A percentile compares a stretch with the other conserved stretches of the same genome.
Conservation (phyloP, 2,797 vertebrate species). For the Gephyroberyx darwinii region DNA sequence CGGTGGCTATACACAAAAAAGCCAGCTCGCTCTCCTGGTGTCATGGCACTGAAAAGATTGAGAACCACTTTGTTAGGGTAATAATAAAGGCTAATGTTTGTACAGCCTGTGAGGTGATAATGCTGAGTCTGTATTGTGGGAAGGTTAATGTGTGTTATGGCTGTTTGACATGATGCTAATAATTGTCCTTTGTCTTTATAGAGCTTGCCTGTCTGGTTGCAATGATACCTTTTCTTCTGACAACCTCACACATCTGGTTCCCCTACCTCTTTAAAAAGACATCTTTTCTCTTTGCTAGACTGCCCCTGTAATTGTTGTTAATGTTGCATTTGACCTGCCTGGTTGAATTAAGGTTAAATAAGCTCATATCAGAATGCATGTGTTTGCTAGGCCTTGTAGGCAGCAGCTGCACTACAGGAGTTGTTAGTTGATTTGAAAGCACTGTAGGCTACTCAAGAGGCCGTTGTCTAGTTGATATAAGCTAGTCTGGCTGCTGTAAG, state of each 20-base stretch:
- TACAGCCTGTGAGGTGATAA: background rate
- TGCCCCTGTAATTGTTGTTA: too few relatives aligned
- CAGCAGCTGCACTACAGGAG: background rate
- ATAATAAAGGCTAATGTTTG: too few relatives aligned
- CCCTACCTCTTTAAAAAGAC: too few relatives aligned
- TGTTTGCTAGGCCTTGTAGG: background rate
- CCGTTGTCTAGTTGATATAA: slow-evolving; percentile 1
- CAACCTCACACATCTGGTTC: too few relatives aligned
- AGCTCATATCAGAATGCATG: too few relatives aligned
- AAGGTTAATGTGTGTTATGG: background rate
- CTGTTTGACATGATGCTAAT: slow-evolving; percentile 1
- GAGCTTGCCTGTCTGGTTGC: too few relatives aligned
- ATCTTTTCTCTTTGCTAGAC: too few relatives aligned
- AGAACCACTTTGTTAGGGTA: background rate
- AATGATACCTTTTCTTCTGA: too few relatives aligned
- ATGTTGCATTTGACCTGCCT: too few relatives aligned
- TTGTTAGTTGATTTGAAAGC: slow-evolving; percentile 9
- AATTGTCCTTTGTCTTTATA: background rate
- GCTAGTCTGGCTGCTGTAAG: background rate
- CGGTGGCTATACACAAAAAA: background rate
- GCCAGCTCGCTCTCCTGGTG: background rate
- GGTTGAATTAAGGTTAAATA: too few relatives aligned
- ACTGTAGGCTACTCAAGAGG: slow-evolving; percentile 1
- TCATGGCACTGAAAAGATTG: background rate
- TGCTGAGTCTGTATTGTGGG: slow-evolving; percentile 6